Evolutionary conservation across 2,888 invertebrate species (phyloP), one percentile per base, ranked within the genome.

Genomic region (Oligia strigilis): DNA sequence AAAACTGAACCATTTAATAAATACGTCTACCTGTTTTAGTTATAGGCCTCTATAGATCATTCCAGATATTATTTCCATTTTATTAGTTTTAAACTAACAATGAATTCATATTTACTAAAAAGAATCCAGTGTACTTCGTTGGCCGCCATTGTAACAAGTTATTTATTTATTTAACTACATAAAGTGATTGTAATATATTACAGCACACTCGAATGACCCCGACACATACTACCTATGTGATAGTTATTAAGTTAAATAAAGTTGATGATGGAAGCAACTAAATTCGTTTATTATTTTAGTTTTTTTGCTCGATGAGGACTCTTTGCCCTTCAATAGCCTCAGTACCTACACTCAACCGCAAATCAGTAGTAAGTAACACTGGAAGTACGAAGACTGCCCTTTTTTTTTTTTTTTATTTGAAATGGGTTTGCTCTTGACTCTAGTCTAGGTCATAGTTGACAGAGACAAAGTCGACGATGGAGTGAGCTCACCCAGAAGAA

Each of bases 161-260:
- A 52, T 66, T 67, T 40, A 80, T 75, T 76, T 62, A 75, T 23
- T 49, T 5, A 40, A 17, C n/a, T 46, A 55, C 19, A 52, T 55
- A 46, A 67, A 64, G 40, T 84, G 72, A 72, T 78, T 84, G 76
- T 83, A 76, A 72, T 64, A 75, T 85, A 74, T 52, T 19, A 60
- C 70, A 71, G 73, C 62, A 66, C 70, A 62, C 75, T 81, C 73
- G 77, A 84, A 75, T 70, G 81, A 52, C 81, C 77, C 73, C 81
- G 29, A 71, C 75, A 84, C 87, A 58, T 23, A 40, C 29, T 72
- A 29, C 29, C 29, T 29, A 84, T 84, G 87, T 87, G 74, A 75
- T 76, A 80, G 67, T 55, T 77, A 64, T 36, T 67, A 81, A 72
- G 67, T n/a, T 43, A 40, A 87, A 85, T 85, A 85, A 85, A 85